These are phyloP conservation scores for Sinocyclocheilus rhinocerous DNA, from an alignment of 2,113 vertebrate genomes.

Conservation along the genomic window DNA sequence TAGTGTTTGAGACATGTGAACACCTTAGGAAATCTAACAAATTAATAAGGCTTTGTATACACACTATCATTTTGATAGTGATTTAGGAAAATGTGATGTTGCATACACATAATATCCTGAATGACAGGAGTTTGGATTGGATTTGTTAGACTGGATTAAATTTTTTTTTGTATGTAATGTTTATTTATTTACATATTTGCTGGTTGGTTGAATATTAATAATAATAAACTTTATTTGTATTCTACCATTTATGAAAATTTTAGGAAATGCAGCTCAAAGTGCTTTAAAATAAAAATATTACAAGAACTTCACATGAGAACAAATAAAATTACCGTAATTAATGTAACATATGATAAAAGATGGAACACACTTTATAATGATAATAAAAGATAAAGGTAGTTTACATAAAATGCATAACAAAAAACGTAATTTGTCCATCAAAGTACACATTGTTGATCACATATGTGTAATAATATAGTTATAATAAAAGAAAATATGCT, in stretches of 20 bases:
- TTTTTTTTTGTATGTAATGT: background rate
- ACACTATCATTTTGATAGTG: background rate
- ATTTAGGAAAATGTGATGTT: background rate
- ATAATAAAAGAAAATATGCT: background rate
- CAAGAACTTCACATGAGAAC: background rate
- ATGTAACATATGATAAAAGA: background rate
- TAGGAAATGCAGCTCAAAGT: background rate
- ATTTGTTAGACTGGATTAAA: background rate
- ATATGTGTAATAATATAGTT: background rate
- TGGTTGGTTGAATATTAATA: background rate
- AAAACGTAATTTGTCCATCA: background rate
- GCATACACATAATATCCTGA: too few species aligned
- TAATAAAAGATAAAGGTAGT: background rate
- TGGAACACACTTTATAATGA: background rate
- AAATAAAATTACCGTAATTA: background rate
- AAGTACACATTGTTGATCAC: too few species aligned
- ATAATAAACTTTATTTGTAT: background rate
- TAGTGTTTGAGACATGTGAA: background rate
- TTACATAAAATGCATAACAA: background rate
- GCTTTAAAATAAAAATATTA: background rate
- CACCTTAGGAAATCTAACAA: background rate
- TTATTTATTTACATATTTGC: background rate
- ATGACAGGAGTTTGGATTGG: background rate
- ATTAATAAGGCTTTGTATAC: background rate
- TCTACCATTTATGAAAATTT: background rate